phyloP scores from a whole-genome alignment of 2,888 invertebrate genomes.

The Pegoplata infirma region DNA sequence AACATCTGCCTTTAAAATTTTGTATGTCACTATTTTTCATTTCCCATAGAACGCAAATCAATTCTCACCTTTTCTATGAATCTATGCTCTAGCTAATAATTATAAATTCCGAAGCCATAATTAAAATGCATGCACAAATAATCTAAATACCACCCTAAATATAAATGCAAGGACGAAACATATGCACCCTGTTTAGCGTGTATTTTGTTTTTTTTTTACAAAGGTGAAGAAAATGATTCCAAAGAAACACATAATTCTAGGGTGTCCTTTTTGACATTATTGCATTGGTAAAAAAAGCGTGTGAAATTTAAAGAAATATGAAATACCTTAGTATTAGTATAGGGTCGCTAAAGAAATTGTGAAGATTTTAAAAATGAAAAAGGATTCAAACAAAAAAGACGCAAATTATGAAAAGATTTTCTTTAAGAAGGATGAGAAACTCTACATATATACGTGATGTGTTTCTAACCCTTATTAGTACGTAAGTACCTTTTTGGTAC shows the following conservation, averaged over 20 bases:
- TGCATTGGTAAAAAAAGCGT: background rate
- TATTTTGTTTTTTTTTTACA: background rate
- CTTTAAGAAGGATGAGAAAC: background rate
- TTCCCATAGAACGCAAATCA: slow-evolving; percentile 19
- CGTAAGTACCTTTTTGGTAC: too few relatives aligned
- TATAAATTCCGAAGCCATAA: slow-evolving; percentile 37
- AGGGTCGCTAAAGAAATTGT: background rate
- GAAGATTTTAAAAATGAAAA: background rate
- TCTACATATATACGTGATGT: too few relatives aligned
- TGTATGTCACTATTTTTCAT: background rate
- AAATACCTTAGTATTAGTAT: background rate
- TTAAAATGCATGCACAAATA: slow-evolving; percentile 49
- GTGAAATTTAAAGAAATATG: background rate
- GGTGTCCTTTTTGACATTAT: background rate
- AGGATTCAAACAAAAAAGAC: background rate
- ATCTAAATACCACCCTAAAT: slow-evolving; percentile 27
- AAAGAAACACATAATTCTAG: background rate
- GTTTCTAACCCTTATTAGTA: background rate
- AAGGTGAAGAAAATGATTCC: background rate
- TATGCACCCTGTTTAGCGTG: slow-evolving; percentile 36
- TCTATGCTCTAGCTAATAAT: slow-evolving; percentile 24
- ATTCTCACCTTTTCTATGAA: slow-evolving; percentile 22
- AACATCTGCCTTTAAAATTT: background rate
- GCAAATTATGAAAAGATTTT: background rate
- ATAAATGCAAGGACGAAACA: slow-evolving; percentile 15